Evolutionary conservation across 2,113 vertebrate genomes (phyloP).

Genomic region (Halichoeres trimaculatus): DNA sequence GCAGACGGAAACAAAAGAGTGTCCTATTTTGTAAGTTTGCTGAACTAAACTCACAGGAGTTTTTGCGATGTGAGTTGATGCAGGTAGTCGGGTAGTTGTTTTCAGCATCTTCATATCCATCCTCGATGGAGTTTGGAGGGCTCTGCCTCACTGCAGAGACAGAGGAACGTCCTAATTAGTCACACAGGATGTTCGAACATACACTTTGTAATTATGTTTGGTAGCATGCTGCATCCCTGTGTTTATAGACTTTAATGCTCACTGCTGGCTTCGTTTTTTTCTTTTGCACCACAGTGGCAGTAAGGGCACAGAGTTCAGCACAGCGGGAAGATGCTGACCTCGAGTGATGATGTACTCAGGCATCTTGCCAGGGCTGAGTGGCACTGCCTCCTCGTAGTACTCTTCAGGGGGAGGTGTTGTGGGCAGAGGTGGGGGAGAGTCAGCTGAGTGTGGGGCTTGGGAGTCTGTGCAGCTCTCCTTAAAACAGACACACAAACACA

Average conservation of each 20-base stretch:
- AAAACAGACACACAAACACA: constrained; percentile 44
- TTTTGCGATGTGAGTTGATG: constrained; percentile 90
- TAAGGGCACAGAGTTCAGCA: constrained; percentile 21
- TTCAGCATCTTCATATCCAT: constrained; percentile 95
- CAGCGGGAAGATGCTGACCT: constrained; percentile 83
- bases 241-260: constrained; percentile 16
- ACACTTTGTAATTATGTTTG: constrained; percentile 29
- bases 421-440: constrained; percentile 91
- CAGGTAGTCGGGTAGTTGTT: constrained; percentile 90
- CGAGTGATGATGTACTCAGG: constrained; percentile 95
- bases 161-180: constrained; percentile 14
- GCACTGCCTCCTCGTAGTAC: constrained; percentile 97
- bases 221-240: not conserved
- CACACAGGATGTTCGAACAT: constrained; percentile 1
- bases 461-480: constrained; percentile 53
- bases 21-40: too few relatives aligned
- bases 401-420: constrained; percentile 95
- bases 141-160: constrained; percentile 88
- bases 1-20: rapidly evolving
- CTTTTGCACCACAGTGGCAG: not conserved
- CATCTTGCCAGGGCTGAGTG: constrained; percentile 90
- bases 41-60: constrained; percentile 87
- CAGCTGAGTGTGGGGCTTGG: constrained; percentile 55
- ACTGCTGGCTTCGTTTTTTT: not conserved
- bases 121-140: constrained; percentile 91